phyloP scores from a whole-genome alignment of 37 sponge, comb jelly and placozoan species.

The Halisarca cf. caerulea region DNA sequence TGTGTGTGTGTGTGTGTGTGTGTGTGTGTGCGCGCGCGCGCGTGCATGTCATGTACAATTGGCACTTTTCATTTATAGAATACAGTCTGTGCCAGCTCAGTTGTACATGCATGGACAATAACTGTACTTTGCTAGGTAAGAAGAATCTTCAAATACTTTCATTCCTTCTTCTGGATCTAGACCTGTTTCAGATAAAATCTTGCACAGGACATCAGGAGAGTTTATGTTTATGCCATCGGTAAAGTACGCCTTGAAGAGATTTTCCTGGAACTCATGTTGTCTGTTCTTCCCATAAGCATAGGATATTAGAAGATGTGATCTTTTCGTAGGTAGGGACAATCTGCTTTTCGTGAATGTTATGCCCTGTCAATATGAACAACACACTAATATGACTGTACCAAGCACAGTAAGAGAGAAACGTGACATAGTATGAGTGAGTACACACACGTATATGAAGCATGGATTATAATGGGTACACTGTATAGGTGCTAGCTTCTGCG shows the following conservation, averaged over 20 bases:
- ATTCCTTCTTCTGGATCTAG: slow-evolving; percentile 40
- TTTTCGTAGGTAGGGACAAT: slow-evolving; percentile 52
- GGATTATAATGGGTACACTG: no score
- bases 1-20: slow-evolving; percentile 1
- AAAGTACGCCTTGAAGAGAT: slow-evolving; percentile 53
- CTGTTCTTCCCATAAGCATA: slow-evolving; percentile 54
- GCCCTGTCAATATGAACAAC: slow-evolving; percentile 23
- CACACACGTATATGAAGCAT: no score
- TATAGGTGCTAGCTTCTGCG: no score
- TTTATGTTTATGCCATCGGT: slow-evolving; percentile 48
- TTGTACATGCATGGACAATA: neutral
- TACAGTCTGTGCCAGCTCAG: no score
- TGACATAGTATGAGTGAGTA: no score
- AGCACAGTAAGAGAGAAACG: no score
- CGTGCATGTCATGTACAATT: neutral
- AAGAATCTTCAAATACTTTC: neutral
- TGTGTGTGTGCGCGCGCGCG: neutral
- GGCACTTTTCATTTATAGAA: neutral
- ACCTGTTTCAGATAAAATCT: slow-evolving; percentile 33
- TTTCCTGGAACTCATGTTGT: slow-evolving; percentile 67
- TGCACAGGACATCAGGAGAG: slow-evolving; percentile 37
- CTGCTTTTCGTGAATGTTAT: slow-evolving; percentile 20
- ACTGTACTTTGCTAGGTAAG: neutral
- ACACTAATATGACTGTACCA: no score
- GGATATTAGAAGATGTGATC: slow-evolving; percentile 64